phyloP scores from a whole-genome alignment of 2,888 invertebrate species.

The Parnassius apollo region DNA sequence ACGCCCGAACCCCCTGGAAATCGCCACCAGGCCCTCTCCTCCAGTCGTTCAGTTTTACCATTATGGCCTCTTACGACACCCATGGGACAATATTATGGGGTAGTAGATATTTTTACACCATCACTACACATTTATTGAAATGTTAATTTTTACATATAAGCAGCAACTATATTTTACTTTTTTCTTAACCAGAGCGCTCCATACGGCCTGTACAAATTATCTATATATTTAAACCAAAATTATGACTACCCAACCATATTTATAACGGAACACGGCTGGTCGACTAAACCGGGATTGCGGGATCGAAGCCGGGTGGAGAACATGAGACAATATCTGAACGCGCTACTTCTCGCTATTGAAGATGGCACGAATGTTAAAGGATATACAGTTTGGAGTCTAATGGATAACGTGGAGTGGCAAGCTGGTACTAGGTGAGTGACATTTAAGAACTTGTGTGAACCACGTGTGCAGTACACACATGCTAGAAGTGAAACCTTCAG shows the following conservation, averaged over 20 bases:
- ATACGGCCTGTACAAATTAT: slow-evolving; percentile 61
- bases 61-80: too few relatives aligned
- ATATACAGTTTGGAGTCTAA: slow-evolving; percentile 83
- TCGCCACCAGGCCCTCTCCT: too few relatives aligned
- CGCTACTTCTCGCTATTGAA: slow-evolving; percentile 70
- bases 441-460: not conserved
- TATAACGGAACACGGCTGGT: slow-evolving; percentile 81
- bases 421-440: slow-evolving; percentile 75
- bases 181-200: slow-evolving; percentile 52
- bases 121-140: too few relatives aligned
- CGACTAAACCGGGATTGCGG: slow-evolving; percentile 59
- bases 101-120: too few relatives aligned
- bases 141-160: too few relatives aligned
- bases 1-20: too few relatives aligned
- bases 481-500: too few relatives aligned
- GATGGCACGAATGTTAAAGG: slow-evolving; percentile 74
- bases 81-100: too few relatives aligned
- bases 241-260: slow-evolving; percentile 43
- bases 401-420: slow-evolving; percentile 86
- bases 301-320: slow-evolving; percentile 68
- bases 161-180: too few relatives aligned
- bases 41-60: too few relatives aligned
- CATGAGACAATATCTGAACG: slow-evolving; percentile 63
- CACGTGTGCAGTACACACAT: not conserved
- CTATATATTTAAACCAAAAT: slow-evolving; percentile 52